Evolutionary conservation across 2,113 vertebrate species (phyloP), one percentile per base, ranked within the genome.

Genomic region (Dunckerocampus dactyliophorus): DNA sequence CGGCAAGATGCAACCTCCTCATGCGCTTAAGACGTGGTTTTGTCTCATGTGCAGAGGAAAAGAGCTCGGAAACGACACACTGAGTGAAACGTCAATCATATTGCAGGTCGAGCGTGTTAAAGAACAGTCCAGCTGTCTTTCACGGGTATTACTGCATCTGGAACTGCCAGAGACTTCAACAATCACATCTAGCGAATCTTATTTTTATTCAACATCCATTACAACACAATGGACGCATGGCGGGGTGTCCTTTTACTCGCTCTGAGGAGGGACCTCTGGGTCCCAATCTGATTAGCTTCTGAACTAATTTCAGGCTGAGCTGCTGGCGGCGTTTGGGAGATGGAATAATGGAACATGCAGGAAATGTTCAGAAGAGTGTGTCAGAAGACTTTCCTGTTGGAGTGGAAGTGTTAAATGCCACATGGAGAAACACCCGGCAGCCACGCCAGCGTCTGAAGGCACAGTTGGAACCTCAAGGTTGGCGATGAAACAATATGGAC

Each of bases 221-320:
- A 65, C 68, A 48, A 63, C 34, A 59, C 56, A 39, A 48, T 51
- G 49, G 14, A 34, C 17, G 10, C 22, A 49, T 64, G 19, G 50
- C 22, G 46, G 66, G 71, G 58, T 49, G 42, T 67, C 65, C 31
- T 34, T 79, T 78, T 82, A 64, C 79, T 82, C 67, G 72, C 60
- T 71, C 56, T 53, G 70, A 65, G 49, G 70, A 56, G 65, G 49
- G 49, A 72, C 78, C 49, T 74, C 46, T 42, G 67, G 62, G 47
- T 72, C 57, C 63, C 73, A 68, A 77, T 84, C 76, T 73, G 71
- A 86, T 81, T 83, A 80, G 63, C 65, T 80, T 64, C 70, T 82
- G 79, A 82, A 84, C 72, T 81, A 58, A 72, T 83, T 84, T 79
- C 67, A 65, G 69, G 51, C 63, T 75, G 57, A 83, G 55, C 70